Evolutionary conservation across 2,113 vertebrate species (phyloP).

Genomic region (Craseonycteris thonglongyai): DNA sequence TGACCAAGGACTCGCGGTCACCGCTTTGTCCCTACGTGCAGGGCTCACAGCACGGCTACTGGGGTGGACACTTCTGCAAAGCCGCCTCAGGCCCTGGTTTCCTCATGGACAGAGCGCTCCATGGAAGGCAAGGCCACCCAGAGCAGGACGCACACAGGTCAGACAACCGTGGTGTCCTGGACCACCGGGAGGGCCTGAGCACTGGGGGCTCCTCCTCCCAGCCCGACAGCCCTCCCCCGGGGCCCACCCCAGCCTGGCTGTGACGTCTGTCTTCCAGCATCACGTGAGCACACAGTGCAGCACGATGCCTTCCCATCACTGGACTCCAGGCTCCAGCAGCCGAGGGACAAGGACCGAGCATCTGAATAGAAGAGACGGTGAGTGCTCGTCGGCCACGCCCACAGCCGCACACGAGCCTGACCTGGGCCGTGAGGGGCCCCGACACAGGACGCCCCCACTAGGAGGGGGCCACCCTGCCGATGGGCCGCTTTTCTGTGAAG

Average conservation of each 20-base stretch:
- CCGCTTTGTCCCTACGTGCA: not conserved
- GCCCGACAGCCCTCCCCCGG: not conserved
- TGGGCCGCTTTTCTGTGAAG: conserved; percentile 84
- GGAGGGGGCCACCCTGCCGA: conserved; percentile 68
- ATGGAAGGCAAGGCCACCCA: not conserved
- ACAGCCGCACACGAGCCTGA: not conserved
- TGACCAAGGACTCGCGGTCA: not conserved
- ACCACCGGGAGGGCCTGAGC: not conserved
- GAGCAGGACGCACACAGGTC: not conserved
- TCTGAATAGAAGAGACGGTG: not conserved
- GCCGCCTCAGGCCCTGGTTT: fast-evolving
- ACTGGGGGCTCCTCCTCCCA: no score
- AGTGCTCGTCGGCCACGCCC: not conserved
- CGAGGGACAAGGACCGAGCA: not conserved
- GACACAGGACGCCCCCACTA: conserved; percentile 37
- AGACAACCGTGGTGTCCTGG: fast-evolving
- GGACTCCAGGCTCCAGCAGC: not conserved
- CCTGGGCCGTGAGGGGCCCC: not conserved
- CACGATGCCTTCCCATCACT: no score
- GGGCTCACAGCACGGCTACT: fast-evolving
- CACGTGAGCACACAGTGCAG: no score
- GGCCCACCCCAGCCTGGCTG: no score
- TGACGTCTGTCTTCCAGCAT: not conserved
- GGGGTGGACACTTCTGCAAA: not conserved
- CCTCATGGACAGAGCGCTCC: not conserved